A percentile compares a stretch with the other conserved stretches of the same genome.
These are phyloP conservation scores for Caenorhabditis imperialis DNA, from an alignment of 2,888 invertebrate species.

Conservation along the genomic window DNA sequence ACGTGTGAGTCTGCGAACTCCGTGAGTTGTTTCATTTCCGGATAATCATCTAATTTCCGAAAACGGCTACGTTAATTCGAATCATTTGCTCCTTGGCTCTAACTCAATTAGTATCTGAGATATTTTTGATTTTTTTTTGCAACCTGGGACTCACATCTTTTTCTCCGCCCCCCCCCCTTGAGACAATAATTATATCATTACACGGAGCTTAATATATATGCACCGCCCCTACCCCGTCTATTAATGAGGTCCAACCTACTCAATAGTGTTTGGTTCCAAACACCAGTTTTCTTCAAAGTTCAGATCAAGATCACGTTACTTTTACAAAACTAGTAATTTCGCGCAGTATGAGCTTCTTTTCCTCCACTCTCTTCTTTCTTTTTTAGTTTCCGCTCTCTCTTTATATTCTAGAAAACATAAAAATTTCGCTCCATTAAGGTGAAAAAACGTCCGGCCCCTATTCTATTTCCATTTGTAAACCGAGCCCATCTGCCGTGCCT, in stretches of 20 bases:
- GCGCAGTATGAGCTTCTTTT: no score
- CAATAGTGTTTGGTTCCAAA: conserved; percentile 21
- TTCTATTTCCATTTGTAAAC: conserved; percentile 23
- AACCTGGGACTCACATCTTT: no score
- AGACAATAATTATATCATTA: conserved; percentile 54
- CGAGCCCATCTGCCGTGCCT: conserved; percentile 4
- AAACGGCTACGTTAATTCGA: conserved; percentile 40
- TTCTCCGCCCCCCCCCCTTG: neutral
- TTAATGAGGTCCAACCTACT: conserved; percentile 54
- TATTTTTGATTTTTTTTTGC: no score
- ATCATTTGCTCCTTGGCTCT: conserved; percentile 13
- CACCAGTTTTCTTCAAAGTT: no score
- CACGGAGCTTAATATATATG: conserved; percentile 39
- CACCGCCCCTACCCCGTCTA: conserved; percentile 44
- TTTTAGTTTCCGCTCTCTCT: conserved; percentile 2
- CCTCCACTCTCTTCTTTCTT: neutral
- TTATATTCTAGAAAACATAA: no score
- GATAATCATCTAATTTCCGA: conserved; percentile 42
- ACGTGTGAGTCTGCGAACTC: conserved; percentile 44
- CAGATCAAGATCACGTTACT: no score
- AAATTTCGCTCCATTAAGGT: no score
- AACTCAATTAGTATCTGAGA: conserved; percentile 49
- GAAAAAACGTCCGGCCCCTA: no score
- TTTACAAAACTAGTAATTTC: no score
- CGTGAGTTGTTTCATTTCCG: conserved; percentile 54